Evolutionary conservation across 2,888 invertebrate species (phyloP).

Genomic region (Meteorus colon): DNA sequence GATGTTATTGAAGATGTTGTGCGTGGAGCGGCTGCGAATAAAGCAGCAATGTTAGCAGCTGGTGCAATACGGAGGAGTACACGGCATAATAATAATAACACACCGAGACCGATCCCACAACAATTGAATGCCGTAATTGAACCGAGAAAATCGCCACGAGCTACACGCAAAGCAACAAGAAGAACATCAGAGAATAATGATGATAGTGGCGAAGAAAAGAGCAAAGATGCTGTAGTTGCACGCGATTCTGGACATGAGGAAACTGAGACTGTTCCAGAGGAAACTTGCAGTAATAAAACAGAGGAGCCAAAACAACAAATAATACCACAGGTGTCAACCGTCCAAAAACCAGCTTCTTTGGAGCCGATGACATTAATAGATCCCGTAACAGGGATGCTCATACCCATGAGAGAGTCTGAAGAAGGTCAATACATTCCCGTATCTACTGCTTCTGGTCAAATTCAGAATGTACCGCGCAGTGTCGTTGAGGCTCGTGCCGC

Average conservation of each 20-base stretch:
- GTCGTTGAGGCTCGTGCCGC: constrained; percentile 54
- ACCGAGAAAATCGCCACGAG: constrained; percentile 79
- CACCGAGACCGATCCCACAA: constrained; percentile 49
- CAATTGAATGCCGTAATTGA: constrained; percentile 57
- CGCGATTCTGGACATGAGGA: constrained; percentile 35
- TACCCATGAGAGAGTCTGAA: constrained; percentile 82
- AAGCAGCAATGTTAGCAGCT: constrained; percentile 67
- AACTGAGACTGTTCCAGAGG: constrained; percentile 46
- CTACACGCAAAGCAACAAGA: constrained; percentile 78
- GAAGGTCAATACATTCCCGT: constrained; percentile 81
- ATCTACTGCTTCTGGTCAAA: constrained; percentile 63
- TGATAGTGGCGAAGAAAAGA: constrained; percentile 79
- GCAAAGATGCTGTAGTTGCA: constrained; percentile 53
- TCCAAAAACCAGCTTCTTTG: constrained; percentile 63
- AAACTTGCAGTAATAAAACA: constrained; percentile 49
- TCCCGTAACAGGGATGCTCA: constrained; percentile 83
- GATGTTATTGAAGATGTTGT: constrained; percentile 93
- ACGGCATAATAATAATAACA: constrained; percentile 75
- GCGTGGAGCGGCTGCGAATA: constrained; percentile 77
- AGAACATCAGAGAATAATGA: constrained; percentile 80
- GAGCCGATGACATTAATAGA: constrained; percentile 83
- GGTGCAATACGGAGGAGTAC: constrained; percentile 76
- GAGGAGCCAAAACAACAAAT: constrained; percentile 55
- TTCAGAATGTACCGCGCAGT: constrained; percentile 55
- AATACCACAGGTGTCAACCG: constrained; percentile 33